Percentiles rank a stretch among this genome's conserved stretches.
Evolutionary conservation across 2,113 vertebrate genomes (phyloP).

Genomic region (Perca flavescens): DNA sequence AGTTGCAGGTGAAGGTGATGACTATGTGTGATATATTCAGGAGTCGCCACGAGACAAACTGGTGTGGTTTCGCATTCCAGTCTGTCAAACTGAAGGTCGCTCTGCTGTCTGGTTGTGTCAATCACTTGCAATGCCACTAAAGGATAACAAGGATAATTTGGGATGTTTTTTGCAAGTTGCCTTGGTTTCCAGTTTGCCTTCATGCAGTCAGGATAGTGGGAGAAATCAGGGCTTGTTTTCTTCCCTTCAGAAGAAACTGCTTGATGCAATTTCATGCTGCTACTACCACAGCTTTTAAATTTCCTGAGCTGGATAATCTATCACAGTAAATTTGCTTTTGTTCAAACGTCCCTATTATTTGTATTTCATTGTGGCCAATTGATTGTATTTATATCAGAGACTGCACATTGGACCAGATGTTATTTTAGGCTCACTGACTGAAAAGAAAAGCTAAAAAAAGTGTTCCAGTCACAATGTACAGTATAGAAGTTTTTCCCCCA

Average conservation of each 20-base stretch:
- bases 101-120: conserved; percentile 25
- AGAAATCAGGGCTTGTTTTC: conserved; percentile 51
- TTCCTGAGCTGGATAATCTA: conserved; percentile 42
- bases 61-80: neutral
- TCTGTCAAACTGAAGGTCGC: conserved; percentile 64
- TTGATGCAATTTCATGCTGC: conserved; percentile 52
- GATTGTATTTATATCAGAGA: conserved; percentile 32
- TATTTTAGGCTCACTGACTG: conserved; percentile 22
- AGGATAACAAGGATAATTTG: conserved; percentile 53
- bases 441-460: conserved; percentile 2
- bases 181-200: conserved; percentile 37
- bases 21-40: conserved; percentile 46
- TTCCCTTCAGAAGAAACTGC: conserved; percentile 39
- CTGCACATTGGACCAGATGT: conserved; percentile 24
- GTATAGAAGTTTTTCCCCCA: neutral
- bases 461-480: conserved; percentile 16
- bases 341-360: conserved; percentile 25
- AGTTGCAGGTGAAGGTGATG: conserved; percentile 47
- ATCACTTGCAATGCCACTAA: conserved; percentile 36
- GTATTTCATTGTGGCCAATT: conserved; percentile 24
- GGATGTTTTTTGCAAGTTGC: conserved; percentile 44
- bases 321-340: conserved; percentile 37
- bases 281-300: conserved; percentile 34
- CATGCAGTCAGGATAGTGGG: conserved; percentile 32
- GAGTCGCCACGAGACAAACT: conserved; percentile 36